phyloP scores from a whole-genome alignment of 2,797 vertebrate species.

The Lagorchestes hirsutus region DNA sequence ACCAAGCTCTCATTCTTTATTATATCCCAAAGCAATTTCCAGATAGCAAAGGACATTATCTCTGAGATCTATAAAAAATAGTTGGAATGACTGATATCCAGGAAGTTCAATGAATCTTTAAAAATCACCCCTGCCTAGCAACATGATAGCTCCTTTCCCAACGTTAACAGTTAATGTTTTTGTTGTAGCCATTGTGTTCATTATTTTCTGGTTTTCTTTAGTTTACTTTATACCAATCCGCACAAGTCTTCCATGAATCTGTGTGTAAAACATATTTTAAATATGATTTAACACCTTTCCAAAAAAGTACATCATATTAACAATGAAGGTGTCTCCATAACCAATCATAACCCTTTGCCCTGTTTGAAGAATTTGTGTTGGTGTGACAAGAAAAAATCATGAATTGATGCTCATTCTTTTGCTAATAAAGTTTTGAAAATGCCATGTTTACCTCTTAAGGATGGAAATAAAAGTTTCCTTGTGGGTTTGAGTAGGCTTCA shows the following conservation, averaged over 20 bases:
- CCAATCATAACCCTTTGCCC: background rate
- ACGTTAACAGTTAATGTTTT: background rate
- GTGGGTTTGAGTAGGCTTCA: background rate
- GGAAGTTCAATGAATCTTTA: background rate
- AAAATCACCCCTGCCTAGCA: background rate
- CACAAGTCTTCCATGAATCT: background rate
- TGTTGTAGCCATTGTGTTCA: background rate
- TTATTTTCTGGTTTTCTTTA: background rate
- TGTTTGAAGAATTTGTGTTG: background rate
- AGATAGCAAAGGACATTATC: background rate
- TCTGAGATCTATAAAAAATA: background rate
- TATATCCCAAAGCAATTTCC: background rate
- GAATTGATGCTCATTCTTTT: background rate
- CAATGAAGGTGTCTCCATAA: background rate
- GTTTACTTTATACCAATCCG: background rate
- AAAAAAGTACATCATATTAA: background rate
- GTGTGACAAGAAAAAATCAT: background rate
- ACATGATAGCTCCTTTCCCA: background rate
- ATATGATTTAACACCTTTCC: background rate
- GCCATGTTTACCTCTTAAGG: background rate
- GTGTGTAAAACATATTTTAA: background rate
- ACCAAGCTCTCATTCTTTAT: background rate
- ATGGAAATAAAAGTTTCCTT: background rate
- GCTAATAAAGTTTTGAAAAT: background rate
- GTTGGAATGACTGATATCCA: background rate